Base-by-base conservation (phyloP, 2,888 invertebrate genomes). In the Pandemis corylana region DNA sequence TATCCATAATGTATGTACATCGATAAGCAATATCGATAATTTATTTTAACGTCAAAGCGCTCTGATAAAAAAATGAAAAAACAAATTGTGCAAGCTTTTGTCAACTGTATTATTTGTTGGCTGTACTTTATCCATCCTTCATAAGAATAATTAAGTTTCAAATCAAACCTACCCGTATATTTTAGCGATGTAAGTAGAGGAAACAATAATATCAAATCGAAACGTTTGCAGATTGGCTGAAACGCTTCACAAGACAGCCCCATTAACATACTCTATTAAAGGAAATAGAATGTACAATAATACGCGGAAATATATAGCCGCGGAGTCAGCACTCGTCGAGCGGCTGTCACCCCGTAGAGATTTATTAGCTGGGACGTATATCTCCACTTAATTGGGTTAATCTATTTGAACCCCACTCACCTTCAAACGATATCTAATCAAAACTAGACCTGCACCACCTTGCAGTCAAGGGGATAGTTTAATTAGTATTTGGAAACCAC, bases 321-420 rank as follows among this genome's bases (percentile, higher is more conserved):
- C 76, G 64, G 70, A 78, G 78, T 80, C 79, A 79, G 79, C 77
- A 71, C 75, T 73, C 79, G 78, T 74, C 67, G 72, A 75, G 77
- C 76, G 72, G 64, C 77, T 76, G 78, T 70, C 77, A 78, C 76
- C 77, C 68, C 66, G 67, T 20, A 42, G 69, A 74, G 77, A 78
- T 78, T 78, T 78, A 78, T 77, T 77, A 72, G 69, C 68, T 59
- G 72, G 46, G 66, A 59, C 72, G 46, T 68, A 72, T 49, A 75
- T 69, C 79, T 78, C 67, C 74, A 77, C 70, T 77, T 77, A 80
- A 78, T 80, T 80, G 78, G 77, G 75, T 78, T 78, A 74, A 77
- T 76, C 76, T 66, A 73, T 66, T 77, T 72, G 53, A 71, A 69
- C 70, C 74, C 72, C 63, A 56, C 67, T 76, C 68, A 72, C 72